A percentile compares a stretch with the other conserved stretches of the same genome.
Evolutionary conservation across 2,797 vertebrate genomes (phyloP).

Genomic region (Takifugu rubripes): DNA sequence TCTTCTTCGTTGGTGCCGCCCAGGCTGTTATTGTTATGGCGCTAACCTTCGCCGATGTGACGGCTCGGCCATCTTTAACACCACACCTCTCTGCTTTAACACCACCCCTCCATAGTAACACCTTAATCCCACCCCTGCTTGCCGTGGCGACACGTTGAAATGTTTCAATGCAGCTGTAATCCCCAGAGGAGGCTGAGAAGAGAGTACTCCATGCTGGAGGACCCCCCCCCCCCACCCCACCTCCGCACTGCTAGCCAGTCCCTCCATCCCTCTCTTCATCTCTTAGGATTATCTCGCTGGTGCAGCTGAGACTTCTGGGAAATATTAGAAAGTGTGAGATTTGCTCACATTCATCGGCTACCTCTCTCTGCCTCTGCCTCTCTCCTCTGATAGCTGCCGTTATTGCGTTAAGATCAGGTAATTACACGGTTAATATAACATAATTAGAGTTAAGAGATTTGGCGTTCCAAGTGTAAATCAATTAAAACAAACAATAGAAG

Average conservation of each 20-base stretch:
- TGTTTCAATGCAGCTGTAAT: slow-evolving; percentile 75
- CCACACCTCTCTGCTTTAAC: slow-evolving; percentile 49
- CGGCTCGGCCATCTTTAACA: slow-evolving; percentile 48
- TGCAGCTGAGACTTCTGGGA: slow-evolving; percentile 70
- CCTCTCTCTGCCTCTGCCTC: slow-evolving; percentile 53
- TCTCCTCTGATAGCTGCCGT: slow-evolving; percentile 35
- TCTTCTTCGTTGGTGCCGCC: background rate
- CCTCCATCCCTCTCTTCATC: slow-evolving; percentile 71
- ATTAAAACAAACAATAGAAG: too few relatives aligned
- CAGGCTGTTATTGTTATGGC: slow-evolving; percentile 1
- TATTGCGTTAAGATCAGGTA: slow-evolving; percentile 51
- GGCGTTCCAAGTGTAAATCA: too few relatives aligned
- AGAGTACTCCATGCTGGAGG: slow-evolving; percentile 72
- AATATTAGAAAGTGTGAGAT: slow-evolving; percentile 68
- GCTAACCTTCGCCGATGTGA: slow-evolving; percentile 33
- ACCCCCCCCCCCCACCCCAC: slow-evolving; percentile 45
- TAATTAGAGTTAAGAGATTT: too few relatives aligned
- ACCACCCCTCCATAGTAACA: slow-evolving; percentile 62
- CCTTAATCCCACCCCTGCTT: slow-evolving; percentile 55
- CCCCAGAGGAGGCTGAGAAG: slow-evolving; percentile 56
- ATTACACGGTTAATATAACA: slow-evolving; percentile 25
- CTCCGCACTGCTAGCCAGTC: slow-evolving; percentile 48
- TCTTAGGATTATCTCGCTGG: slow-evolving; percentile 74
- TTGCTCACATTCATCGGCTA: background rate
- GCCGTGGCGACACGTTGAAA: slow-evolving; percentile 47